Conservation (phyloP, 2,888 invertebrate genomes). For the Encarsia formosa region DNA sequence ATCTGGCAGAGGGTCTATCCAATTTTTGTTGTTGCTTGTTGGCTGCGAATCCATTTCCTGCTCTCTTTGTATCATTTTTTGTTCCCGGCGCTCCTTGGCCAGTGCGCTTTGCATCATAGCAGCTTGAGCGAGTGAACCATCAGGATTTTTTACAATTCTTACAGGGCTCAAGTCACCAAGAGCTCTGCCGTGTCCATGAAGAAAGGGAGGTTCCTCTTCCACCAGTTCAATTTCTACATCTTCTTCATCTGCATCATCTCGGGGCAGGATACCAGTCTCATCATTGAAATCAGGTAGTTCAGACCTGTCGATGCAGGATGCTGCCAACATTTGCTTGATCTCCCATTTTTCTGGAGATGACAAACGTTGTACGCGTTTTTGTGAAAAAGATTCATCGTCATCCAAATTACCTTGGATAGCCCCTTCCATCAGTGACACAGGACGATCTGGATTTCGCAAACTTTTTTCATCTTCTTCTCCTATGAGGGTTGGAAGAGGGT, state of each 20-base stretch:
- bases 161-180: constrained; percentile 91
- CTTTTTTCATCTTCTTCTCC: constrained; percentile 63
- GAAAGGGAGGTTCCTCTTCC: constrained; percentile 97
- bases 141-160: constrained; percentile 96
- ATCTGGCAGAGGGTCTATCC: constrained; percentile 95
- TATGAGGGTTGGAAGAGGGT: constrained; percentile 72
- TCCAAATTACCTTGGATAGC: constrained; percentile 56
- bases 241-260: constrained; percentile 91
- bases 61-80: constrained; percentile 93
- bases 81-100: constrained; percentile 93
- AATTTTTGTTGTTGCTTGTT: constrained; percentile 82
- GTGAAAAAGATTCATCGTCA: constrained; percentile 75
- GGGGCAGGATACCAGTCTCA: constrained; percentile 86
- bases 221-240: constrained; percentile 97
- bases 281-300: constrained; percentile 97
- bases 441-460: constrained; percentile 90
- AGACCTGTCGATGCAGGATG: constrained; percentile 59
- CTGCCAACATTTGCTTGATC: constrained; percentile 72
- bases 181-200: constrained; percentile 88
- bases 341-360: constrained; percentile 98
- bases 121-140: constrained; percentile 96
- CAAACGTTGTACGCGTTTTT: constrained; percentile 83
- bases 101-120: constrained; percentile 99
- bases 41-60: constrained; percentile 84
- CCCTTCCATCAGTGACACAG: constrained; percentile 56